Conservation (phyloP, 2,113 vertebrate species). For the Ctenodactylus gundi region DNA sequence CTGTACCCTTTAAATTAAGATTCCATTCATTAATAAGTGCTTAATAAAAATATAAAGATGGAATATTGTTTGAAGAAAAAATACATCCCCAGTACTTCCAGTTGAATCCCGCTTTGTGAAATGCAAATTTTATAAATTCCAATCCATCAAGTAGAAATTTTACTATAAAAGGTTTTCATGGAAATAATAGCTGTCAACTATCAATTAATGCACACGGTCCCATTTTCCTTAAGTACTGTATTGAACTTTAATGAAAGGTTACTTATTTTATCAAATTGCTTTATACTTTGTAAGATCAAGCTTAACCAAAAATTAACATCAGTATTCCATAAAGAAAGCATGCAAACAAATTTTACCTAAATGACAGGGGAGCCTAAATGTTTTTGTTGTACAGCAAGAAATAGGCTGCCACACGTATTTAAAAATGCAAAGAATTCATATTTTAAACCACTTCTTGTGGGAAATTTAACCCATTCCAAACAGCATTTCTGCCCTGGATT, state of each 20-base stretch:
- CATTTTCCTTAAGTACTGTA: constrained; percentile 82
- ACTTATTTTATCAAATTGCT: constrained; percentile 84
- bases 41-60: constrained; percentile 69
- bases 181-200: constrained; percentile 88
- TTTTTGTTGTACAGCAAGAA: constrained; percentile 80
- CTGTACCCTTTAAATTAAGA: constrained; percentile 63
- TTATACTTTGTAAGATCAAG: constrained; percentile 83
- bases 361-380: constrained; percentile 78
- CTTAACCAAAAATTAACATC: constrained; percentile 87
- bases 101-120: constrained; percentile 79
- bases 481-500: background rate
- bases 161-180: constrained; percentile 81
- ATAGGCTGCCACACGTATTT: constrained; percentile 71
- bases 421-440: constrained; percentile 64
- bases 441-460: background rate
- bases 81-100: constrained; percentile 56
- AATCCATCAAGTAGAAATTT: constrained; percentile 86
- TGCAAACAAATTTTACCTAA: constrained; percentile 82
- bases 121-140: constrained; percentile 84
- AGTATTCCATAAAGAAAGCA: constrained; percentile 79
- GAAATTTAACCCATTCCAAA: constrained; percentile 51
- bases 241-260: constrained; percentile 88
- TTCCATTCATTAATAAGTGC: constrained; percentile 60
- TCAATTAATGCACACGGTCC: constrained; percentile 85
- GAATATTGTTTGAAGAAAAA: constrained; percentile 68